Evolutionary conservation across 2,113 vertebrate species (phyloP).

Genomic region (Entomyzon cyanotis): DNA sequence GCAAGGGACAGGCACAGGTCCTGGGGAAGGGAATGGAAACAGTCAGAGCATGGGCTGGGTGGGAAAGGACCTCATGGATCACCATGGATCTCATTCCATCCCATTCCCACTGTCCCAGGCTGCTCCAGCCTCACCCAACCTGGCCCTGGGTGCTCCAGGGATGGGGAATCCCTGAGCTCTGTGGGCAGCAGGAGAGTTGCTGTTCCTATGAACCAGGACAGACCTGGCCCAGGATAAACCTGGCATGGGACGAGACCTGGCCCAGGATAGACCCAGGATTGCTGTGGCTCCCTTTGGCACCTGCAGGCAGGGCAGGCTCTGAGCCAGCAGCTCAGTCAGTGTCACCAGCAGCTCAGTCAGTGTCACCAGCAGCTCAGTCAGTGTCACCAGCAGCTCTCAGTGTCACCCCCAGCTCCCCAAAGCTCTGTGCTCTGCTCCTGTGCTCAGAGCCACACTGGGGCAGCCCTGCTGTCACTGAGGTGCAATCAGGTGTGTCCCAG

Average conservation of each 20-base stretch:
- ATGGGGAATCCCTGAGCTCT: rapidly evolving
- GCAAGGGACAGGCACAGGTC: background rate
- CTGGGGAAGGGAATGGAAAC: background rate
- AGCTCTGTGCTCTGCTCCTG: background rate
- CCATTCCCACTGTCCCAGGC: background rate
- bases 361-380: background rate
- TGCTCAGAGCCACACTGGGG: rapidly evolving
- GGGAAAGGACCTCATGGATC: background rate
- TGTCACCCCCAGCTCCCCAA: background rate
- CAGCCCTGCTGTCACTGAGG: background rate
- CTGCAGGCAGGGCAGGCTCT: background rate
- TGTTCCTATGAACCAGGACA: rapidly evolving
- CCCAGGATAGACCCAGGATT: rapidly evolving
- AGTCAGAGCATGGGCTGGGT: background rate
- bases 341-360: background rate
- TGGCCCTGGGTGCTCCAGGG: background rate
- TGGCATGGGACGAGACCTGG: rapidly evolving
- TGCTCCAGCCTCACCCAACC: background rate
- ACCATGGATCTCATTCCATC: background rate
- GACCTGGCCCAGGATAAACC: rapidly evolving
- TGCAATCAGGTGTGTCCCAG: no score
- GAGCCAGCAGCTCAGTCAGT: background rate
- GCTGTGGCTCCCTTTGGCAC: background rate
- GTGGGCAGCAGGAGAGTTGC: background rate
- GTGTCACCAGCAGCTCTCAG: background rate